These are phyloP conservation scores for Drosophila watanabei DNA, from an alignment of 1,140 invertebrate genomes.

Conservation along the genomic window DNA sequence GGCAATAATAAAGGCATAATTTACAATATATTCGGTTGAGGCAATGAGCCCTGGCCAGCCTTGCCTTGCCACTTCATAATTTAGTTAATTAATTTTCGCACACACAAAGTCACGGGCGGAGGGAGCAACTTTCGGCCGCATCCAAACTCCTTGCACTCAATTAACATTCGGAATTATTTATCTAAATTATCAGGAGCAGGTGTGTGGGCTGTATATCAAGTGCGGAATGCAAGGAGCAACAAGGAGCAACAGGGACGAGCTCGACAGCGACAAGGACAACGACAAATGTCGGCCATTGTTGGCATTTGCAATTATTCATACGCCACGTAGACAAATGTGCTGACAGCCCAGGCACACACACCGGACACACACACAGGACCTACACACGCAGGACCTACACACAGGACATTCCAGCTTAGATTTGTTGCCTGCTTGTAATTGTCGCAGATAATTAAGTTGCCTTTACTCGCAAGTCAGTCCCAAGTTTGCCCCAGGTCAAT, in stretches of 20 bases:
- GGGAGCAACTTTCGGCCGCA: constrained; percentile 56
- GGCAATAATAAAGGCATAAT: constrained; percentile 81
- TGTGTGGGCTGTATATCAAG: constrained; percentile 35
- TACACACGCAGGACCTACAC: constrained; percentile 1
- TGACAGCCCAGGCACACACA: constrained; percentile 60
- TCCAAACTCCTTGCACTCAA: constrained; percentile 77
- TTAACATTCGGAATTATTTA: constrained; percentile 82
- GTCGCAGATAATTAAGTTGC: constrained; percentile 80
- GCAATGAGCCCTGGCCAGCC: constrained; percentile 8
- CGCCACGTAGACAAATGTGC: constrained; percentile 82
- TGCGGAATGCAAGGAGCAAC: constrained; percentile 50
- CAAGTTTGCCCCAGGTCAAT: constrained; percentile 39
- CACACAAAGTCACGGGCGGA: constrained; percentile 26
- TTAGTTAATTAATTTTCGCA: constrained; percentile 81
- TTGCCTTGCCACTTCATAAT: constrained; percentile 67
- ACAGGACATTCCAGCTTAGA: constrained; percentile 76
- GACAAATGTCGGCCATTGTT: constrained; percentile 77
- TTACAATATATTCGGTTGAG: constrained; percentile 65
- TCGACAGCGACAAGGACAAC: constrained; percentile 41
- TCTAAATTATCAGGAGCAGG: constrained; percentile 64
- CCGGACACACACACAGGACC: constrained; percentile 13
- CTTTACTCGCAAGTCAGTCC: constrained; percentile 51
- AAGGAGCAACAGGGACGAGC: constrained; percentile 35
- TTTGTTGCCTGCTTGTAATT: constrained; percentile 78
- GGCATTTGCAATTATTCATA: constrained; percentile 83